Evolutionary conservation across 2,113 vertebrate species (phyloP).

Genomic region (Meriones unguiculatus): DNA sequence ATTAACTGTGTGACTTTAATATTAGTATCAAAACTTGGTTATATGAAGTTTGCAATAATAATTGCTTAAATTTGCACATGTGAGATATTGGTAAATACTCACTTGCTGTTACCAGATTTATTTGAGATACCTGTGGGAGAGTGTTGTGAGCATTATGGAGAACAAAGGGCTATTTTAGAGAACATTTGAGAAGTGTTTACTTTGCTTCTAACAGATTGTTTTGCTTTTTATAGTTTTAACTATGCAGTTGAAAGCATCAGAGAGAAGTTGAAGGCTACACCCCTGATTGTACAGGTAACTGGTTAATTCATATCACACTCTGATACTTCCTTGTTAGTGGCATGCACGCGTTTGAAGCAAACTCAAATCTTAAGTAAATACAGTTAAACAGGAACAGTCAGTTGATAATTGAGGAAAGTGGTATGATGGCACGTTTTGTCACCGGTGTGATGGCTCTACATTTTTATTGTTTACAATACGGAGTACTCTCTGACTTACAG

Average conservation of each 20-base stretch:
- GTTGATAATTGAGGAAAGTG: neutral
- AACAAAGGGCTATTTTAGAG: constrained; percentile 6
- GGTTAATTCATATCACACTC: neutral
- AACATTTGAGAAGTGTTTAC: constrained; percentile 49
- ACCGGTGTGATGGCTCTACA: neutral
- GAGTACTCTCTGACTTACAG: constrained; percentile 57
- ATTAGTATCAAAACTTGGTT: constrained; percentile 48
- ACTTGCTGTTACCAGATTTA: neutral
- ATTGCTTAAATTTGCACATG: neutral
- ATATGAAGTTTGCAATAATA: neutral
- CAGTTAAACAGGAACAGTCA: neutral
- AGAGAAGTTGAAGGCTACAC: constrained; percentile 94
- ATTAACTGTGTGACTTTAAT: constrained; percentile 20
- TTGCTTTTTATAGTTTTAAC: constrained; percentile 87
- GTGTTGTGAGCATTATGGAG: neutral
- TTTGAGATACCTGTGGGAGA: neutral
- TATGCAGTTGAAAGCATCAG: constrained; percentile 95
- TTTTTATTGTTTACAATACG: constrained; percentile 36
- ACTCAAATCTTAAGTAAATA: constrained; percentile 23
- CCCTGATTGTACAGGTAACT: constrained; percentile 95
- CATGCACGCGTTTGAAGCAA: neutral
- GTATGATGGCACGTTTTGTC: neutral
- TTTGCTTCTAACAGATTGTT: constrained; percentile 35
- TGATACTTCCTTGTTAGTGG: neutral
- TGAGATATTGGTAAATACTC: neutral